These are phyloP conservation scores for Ophioderma brevispina DNA, from an alignment of 35 echinoderm and acorn worm species.

Conservation along the genomic window DNA sequence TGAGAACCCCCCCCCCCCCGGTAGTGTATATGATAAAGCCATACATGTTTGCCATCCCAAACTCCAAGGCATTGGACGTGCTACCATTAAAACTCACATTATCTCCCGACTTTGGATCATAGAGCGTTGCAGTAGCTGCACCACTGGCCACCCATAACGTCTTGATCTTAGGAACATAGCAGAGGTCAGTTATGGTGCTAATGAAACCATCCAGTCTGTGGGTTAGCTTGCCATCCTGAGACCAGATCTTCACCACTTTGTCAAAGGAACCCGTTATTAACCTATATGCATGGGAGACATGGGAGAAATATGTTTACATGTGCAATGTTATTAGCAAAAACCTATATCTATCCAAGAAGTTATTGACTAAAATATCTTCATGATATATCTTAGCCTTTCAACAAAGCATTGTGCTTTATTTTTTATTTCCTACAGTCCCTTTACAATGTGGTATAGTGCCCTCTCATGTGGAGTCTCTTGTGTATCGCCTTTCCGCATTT, in stretches of 20 bases:
- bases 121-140: slow-evolving; percentile 61
- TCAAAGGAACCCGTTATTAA: slow-evolving; percentile 98
- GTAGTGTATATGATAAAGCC: neutral
- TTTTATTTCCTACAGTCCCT: no score
- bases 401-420: no score
- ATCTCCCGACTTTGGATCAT: slow-evolving; percentile 96
- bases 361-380: no score
- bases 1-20: no score
- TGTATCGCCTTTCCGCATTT: no score
- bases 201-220: slow-evolving; percentile 93
- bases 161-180: slow-evolving; percentile 94
- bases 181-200: slow-evolving; percentile 78
- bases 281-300: no score
- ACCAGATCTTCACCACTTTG: slow-evolving; percentile 99
- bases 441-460: no score
- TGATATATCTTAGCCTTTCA: no score
- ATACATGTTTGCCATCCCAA: neutral
- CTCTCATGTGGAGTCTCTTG: no score
- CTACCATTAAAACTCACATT: slow-evolving; percentile 91
- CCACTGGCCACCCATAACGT: slow-evolving; percentile 92
- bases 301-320: no score
- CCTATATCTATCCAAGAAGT: no score
- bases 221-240: slow-evolving; percentile 80
- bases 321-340: no score
- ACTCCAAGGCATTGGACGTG: neutral